phyloP scores from a whole-genome alignment of 2,113 vertebrate species.

The Vanacampus margaritifer region DNA sequence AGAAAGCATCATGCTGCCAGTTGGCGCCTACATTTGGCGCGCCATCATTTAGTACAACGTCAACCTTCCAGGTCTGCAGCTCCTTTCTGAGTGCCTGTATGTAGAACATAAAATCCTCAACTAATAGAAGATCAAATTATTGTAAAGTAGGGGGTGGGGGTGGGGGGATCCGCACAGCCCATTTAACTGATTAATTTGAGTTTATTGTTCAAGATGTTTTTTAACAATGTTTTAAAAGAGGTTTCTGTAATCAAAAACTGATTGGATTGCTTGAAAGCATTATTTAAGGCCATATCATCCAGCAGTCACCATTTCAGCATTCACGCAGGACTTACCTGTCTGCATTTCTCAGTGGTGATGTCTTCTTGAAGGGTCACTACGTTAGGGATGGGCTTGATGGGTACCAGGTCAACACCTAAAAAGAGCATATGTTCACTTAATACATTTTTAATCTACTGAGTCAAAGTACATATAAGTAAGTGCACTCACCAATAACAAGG shows the following conservation, averaged over 20 bases:
- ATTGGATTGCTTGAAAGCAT: too few species aligned
- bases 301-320: neutral
- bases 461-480: neutral
- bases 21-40: conserved; percentile 93
- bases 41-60: conserved; percentile 92
- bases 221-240: too few species aligned
- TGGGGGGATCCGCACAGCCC: neutral
- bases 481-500: conserved; percentile 88
- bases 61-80: conserved; percentile 95
- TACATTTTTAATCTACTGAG: neutral
- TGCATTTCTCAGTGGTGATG: conserved; percentile 92
- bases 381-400: conserved; percentile 89
- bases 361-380: conserved; percentile 91
- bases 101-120: neutral
- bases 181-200: neutral
- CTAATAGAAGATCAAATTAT: neutral
- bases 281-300: neutral
- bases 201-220: neutral
- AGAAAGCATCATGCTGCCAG: conserved; percentile 92
- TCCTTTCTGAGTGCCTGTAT: conserved; percentile 86
- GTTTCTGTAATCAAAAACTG: too few species aligned
- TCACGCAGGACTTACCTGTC: conserved; percentile 75
- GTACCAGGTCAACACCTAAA: conserved; percentile 90
- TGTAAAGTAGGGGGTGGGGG: too few species aligned
- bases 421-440: neutral